Evolutionary conservation across 2,797 vertebrate genomes (phyloP).

Genomic region (Macroramphosus scolopax): DNA sequence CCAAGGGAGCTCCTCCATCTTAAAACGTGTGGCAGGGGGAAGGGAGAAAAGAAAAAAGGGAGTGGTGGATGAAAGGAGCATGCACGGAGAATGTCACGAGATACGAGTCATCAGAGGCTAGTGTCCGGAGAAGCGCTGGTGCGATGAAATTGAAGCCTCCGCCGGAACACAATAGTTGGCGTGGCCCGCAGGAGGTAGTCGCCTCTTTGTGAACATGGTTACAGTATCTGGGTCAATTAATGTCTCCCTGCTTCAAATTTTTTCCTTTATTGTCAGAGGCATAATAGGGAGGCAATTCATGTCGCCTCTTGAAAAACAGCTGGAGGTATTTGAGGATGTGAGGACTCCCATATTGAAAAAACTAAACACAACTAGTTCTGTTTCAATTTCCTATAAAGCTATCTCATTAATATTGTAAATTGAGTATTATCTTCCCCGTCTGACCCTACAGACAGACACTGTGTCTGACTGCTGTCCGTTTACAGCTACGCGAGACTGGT

Average conservation of each 20-base stretch:
- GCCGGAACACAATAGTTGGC: slow-evolving; percentile 67
- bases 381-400: slow-evolving; percentile 30
- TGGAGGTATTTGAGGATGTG: slow-evolving; percentile 31
- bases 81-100: slow-evolving; percentile 53
- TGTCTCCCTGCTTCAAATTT: slow-evolving; percentile 63
- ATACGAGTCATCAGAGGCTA: slow-evolving; percentile 57
- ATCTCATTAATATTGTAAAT: slow-evolving; percentile 65
- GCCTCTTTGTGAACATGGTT: slow-evolving; percentile 68
- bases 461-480: slow-evolving; percentile 34
- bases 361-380: slow-evolving; percentile 24
- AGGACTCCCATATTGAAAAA: slow-evolving; percentile 4
- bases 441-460: slow-evolving; percentile 47
- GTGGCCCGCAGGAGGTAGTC: slow-evolving; percentile 51
- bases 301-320: slow-evolving; percentile 44
- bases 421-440: slow-evolving; percentile 49
- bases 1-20: slow-evolving; percentile 59
- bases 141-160: slow-evolving; percentile 69
- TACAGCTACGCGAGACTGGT: slow-evolving; percentile 21
- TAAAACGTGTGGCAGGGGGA: slow-evolving; percentile 19
- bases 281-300: slow-evolving; percentile 56
- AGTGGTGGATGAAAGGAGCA: slow-evolving; percentile 45
- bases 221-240: slow-evolving; percentile 77
- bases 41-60: slow-evolving; percentile 16
- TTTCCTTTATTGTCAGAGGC: slow-evolving; percentile 62
- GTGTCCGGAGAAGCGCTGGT: slow-evolving; percentile 63